These are phyloP conservation scores for Microcebus lehilahytsara DNA, from an alignment of 2,113 vertebrate genomes.

Conservation along the genomic window DNA sequence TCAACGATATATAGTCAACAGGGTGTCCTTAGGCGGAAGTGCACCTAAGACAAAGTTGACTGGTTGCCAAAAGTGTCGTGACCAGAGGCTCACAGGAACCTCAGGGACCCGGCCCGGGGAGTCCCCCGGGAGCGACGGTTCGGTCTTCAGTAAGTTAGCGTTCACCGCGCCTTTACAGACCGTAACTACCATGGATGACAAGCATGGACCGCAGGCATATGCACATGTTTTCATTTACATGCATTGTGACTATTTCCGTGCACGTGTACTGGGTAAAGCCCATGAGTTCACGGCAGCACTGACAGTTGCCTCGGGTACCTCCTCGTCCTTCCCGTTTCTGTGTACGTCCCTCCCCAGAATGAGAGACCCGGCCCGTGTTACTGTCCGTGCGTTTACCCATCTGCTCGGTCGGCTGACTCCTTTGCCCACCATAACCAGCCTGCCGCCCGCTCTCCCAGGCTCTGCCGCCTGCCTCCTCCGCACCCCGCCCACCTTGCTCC, in stretches of 20 bases:
- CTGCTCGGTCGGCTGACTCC: background rate
- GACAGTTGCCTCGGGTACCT: background rate
- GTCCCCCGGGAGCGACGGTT: background rate
- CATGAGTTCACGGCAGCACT: rapidly evolving
- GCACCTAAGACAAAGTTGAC: background rate
- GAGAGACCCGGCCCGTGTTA: background rate
- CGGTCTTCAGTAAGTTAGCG: background rate
- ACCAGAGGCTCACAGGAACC: background rate
- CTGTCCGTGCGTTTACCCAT: rapidly evolving
- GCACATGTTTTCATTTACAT: rapidly evolving
- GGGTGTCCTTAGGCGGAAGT: background rate
- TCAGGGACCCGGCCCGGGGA: background rate
- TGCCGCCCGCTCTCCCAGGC: background rate
- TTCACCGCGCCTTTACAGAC: rapidly evolving
- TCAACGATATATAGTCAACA: rapidly evolving
- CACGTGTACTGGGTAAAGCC: rapidly evolving
- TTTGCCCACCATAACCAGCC: background rate
- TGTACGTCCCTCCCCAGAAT: background rate
- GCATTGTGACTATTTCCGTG: rapidly evolving
- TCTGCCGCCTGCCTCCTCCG: background rate
- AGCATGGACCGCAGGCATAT: rapidly evolving
- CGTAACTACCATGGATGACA: rapidly evolving
- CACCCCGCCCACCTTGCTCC: background rate
- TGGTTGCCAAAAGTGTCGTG: background rate
- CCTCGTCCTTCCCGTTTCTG: background rate